phyloP scores from a whole-genome alignment of 2,888 invertebrate species.

The Ormyrus nitidulus region DNA sequence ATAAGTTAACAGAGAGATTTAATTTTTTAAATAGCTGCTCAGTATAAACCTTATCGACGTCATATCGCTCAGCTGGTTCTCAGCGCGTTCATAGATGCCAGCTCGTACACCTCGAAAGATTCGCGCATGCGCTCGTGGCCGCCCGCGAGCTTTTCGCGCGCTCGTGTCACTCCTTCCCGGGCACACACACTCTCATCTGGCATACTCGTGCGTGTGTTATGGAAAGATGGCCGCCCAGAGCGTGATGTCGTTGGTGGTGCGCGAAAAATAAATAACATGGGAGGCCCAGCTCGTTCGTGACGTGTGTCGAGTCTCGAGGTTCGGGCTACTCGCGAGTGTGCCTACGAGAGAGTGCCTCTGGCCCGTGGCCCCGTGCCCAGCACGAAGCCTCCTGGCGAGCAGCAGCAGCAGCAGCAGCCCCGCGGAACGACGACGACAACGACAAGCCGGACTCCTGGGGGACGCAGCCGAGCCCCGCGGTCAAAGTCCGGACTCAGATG shows the following conservation, averaged over 20 bases:
- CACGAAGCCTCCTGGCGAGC: no score
- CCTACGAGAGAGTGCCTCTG: no score
- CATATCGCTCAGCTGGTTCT: no score
- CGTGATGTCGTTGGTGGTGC: constrained; percentile 71
- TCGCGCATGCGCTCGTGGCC: constrained; percentile 26
- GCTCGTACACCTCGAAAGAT: background rate
- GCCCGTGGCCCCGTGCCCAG: no score
- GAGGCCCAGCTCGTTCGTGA: no score
- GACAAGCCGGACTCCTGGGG: constrained; percentile 51
- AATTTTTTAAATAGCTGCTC: no score
- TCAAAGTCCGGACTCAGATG: constrained; percentile 74
- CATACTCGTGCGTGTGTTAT: constrained; percentile 14
- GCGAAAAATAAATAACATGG: constrained; percentile 69
- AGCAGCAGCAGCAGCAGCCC: no score
- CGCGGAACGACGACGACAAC: no score
- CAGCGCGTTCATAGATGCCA: constrained; percentile 13
- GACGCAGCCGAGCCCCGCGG: constrained; percentile 13
- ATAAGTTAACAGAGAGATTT: no score
- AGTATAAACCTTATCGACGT: no score
- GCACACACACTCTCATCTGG: background rate
- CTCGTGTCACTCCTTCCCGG: background rate
- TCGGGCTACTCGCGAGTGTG: no score
- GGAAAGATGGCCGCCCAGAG: constrained; percentile 75
- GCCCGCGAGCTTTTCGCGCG: constrained; percentile 39
- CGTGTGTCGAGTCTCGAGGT: no score